Base-by-base conservation (phyloP, 2,797 vertebrate species). In the Odontamblyopus lacepedii region DNA sequence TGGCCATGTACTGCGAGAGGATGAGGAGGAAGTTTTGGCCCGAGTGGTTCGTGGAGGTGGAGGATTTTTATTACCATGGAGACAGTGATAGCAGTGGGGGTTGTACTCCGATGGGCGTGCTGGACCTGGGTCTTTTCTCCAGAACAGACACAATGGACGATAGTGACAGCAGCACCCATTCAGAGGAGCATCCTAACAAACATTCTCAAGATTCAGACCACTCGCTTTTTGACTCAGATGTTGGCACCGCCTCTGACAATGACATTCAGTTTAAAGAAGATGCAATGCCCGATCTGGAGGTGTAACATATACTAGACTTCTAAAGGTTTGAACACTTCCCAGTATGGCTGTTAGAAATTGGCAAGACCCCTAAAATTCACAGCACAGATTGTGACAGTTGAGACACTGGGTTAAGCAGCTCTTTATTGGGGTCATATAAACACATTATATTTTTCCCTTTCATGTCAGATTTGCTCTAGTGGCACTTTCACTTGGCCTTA, bases 1-100 rank as follows among this genome's bases (percentile, higher is more conserved):
- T 99, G 55, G 96, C 96, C 77, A 97, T 97, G 96, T 99, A 98
- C 91, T 99, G 98, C 64, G 98, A 99, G 89, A 94, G 97, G 80
- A 98, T 99, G 91, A 92, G 97, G 76, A 94, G 96, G 87, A 95
- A 92, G 91, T 99, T 99, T 87, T 99, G 97, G 97, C 98, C 97
- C 0, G 97, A 99, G 82, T 99, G 98, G 98, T 96, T 96, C n/a
- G 94, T 96, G 0, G 96, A 96, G 29, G 94, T 95, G 15, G 96
- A 98, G 77, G 96, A 98, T 79, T 92, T 96, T 53, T 91, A 93
- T 65, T 98, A 96, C 0, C 96, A 97, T 4, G 96, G 96, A 60
- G 96, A 96, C 82, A 96, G 95, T 0, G 97, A 98, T 72, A 94
- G 92, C 79, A 97, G 87, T 69, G 13, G 94, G 83, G 91, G 93